Conservation (phyloP, 2,797 vertebrate species). For the Eulemur coronatus region DNA sequence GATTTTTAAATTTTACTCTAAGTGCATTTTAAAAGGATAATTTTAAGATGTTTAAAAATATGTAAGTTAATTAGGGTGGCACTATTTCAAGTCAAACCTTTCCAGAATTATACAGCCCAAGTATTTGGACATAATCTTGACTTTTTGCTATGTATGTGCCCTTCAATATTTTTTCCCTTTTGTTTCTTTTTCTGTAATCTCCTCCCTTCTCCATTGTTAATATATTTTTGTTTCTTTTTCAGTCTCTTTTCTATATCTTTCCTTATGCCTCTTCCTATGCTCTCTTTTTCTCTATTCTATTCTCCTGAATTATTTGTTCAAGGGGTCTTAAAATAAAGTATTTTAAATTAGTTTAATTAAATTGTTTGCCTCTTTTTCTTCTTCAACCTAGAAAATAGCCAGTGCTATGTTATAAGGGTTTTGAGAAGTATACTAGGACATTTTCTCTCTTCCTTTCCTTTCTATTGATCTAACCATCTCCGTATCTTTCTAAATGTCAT, state of each 20-base stretch:
- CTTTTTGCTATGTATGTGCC: not conserved
- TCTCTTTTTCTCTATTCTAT: not conserved
- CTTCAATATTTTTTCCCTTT: not conserved
- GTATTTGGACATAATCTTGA: not conserved
- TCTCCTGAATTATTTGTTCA: not conserved
- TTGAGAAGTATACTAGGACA: not conserved
- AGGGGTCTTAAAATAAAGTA: not conserved
- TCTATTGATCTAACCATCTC: not conserved
- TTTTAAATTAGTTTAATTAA: not conserved
- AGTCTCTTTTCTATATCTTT: not conserved
- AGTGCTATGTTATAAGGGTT: not conserved
- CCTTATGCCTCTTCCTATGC: not conserved
- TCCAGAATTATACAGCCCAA: not conserved
- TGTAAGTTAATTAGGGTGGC: not conserved
- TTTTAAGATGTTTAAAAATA: constrained; percentile 47
- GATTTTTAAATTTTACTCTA: not conserved
- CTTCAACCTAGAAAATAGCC: not conserved
- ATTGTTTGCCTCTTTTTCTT: not conserved
- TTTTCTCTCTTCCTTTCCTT: not conserved
- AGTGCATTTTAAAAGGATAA: not conserved
- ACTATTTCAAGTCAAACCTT: not conserved
- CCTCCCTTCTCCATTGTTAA: not conserved
- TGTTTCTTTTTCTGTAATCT: not conserved
- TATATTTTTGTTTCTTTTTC: not conserved
- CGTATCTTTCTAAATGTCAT: not conserved